Conservation (phyloP, 2,113 vertebrate species). For the Mustela lutreola region DNA sequence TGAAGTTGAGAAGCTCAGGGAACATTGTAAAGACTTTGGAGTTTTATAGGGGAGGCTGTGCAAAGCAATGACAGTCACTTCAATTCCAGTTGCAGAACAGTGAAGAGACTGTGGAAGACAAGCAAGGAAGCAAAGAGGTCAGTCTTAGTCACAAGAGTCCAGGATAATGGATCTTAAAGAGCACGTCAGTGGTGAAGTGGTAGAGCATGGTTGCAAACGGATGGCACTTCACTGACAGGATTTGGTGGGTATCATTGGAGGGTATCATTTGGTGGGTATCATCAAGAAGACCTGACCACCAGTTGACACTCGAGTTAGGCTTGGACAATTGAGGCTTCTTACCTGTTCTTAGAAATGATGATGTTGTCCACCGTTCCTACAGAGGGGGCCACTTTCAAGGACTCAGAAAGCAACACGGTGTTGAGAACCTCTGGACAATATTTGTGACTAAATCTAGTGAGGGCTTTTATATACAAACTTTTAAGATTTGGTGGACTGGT, state of each 20-base stretch:
- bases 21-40: not conserved
- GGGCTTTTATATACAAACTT: not conserved
- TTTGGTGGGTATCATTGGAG: not conserved
- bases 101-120: not conserved
- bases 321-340: not conserved
- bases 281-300: not conserved
- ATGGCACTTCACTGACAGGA: not conserved
- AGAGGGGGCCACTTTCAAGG: not conserved
- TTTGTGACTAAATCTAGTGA: not conserved
- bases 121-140: not conserved
- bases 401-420: not conserved
- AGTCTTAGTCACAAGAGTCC: not conserved
- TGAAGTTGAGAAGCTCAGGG: not conserved
- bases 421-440: not conserved
- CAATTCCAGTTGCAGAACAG: not conserved
- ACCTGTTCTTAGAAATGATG: not conserved
- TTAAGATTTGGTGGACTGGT: not conserved
- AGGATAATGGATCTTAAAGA: not conserved
- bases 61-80: not conserved
- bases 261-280: not conserved
- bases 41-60: not conserved
- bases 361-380: not conserved
- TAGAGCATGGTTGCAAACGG: no score
- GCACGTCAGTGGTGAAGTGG: fast-evolving
- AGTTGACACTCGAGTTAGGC: not conserved